Evolutionary conservation across 2,797 vertebrate species (phyloP), one percentile per base, ranked within the genome.

Genomic region (Sebastes dallii): DNA sequence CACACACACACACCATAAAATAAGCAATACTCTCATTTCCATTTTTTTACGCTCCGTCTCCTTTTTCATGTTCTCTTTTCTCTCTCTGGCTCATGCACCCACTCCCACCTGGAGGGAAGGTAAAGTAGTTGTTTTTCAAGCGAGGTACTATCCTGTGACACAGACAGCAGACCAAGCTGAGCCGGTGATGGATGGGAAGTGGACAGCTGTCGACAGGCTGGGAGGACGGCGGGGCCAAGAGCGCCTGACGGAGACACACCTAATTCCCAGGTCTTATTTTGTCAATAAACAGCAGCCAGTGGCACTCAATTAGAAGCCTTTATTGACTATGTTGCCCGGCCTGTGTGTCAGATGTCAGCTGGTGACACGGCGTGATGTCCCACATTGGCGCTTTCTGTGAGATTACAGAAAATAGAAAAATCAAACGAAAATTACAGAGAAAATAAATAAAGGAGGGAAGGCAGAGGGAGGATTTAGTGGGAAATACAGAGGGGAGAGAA

Each of bases 231-330:
- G 10, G 70, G 72, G 78, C 82, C 62, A 8, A 27, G 13, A 67
- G 84, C 80, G 4, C 74, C 76, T 66, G 50, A 18, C 42, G 18
- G 86, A 90, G 91, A 89, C 88, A 78, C 86, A 86, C 92, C 92
- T 94, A 94, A 95, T 94, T 95, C 93, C 91, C 92, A 67, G 88
- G 91, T 94, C 93, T 95, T 94, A 93, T 93, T 94, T 94, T 92
- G 94, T 95, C 95, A 92, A 95, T 95, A 95, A 94, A 93, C 93
- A 93, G 90, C 93, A 89, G 91, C 93, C 92, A 92, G 89, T 88
- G 91, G 92, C 93, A 93, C 94, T 95, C 93, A 94, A 93, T 95
- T 94, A 95, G 92, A 93, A 78, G 65, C 72, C 89, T 94, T 94
- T 95, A 95, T 96, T 94, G 95, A 95, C 94, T 92, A 72, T 78